Base-by-base conservation (phyloP, 2,888 invertebrate species). In the Minunthozetes semirufus region DNA sequence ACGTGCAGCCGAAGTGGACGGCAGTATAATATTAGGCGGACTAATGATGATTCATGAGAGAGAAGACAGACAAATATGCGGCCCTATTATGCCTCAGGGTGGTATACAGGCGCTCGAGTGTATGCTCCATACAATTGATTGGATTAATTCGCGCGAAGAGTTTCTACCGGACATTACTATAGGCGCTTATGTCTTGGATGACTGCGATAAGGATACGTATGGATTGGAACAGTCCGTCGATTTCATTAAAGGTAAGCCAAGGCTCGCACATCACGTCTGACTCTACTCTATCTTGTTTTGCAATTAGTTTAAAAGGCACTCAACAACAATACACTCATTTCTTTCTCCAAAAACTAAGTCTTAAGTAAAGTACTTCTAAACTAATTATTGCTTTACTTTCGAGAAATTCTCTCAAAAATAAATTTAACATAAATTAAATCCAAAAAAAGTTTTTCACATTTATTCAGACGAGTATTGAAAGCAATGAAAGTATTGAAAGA, bases 11-110 rank as follows among this genome's bases (percentile, higher is more conserved):
- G 89, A 90, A 8, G 88, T 94, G 68, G 92, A 93, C 81, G 95
- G 95, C 0, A 91, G 94, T 81, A 85, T 95, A 63, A 88, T 93
- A 11, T 86, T 95, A 0, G 95, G 95, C 6, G 95, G 94, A 0
- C 84, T 95, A 68, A 94, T 95, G 92, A 95, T 95, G 92, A 90
- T 95, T 0, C 95, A 95, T 82, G 94, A 94, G 81, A 85, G 95
- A 29, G 91, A 92, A 79, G 94, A 94, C 80, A 88, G 88, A 68
- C 88, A 90, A 81, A 92, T 91, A 1, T 95, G 95, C 81, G 95
- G 95, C 0, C 92, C 91, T 0, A 90, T 95, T 61, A 94, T 94
- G 94, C 93, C 93, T 0, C 94, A 95, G 83, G 94, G 94, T 0
- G 86, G 86, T 0, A 83, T 86, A n/a, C 86, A 83, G 81, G 94